Conservation (phyloP, 2,888 invertebrate genomes). For the Cheilosia variabilis region DNA sequence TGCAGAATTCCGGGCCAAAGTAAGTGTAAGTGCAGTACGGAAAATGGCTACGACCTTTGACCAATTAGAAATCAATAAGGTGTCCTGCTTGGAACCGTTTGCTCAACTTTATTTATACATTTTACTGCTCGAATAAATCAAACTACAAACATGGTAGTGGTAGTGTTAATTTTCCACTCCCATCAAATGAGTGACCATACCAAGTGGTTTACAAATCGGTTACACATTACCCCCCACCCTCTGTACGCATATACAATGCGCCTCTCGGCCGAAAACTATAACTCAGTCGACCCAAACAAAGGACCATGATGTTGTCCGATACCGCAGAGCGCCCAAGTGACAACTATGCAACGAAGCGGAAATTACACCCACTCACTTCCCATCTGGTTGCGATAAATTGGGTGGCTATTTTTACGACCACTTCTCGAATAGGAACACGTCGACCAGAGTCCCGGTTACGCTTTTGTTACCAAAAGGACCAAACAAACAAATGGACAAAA, state of each 20-base stretch:
- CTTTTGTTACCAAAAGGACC: conserved; percentile 14
- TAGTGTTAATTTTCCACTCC: neutral
- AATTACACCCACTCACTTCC: conserved; percentile 46
- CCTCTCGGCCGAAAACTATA: conserved; percentile 27
- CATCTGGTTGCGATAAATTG: conserved; percentile 42
- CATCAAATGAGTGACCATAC: conserved; percentile 9
- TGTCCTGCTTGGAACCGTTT: too few relatives aligned
- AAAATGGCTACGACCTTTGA: too few relatives aligned
- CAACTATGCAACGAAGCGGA: conserved; percentile 36
- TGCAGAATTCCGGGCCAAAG: too few relatives aligned
- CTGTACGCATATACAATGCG: neutral
- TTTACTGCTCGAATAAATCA: neutral
- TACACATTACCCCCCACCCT: conserved; percentile 13
- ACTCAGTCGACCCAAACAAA: conserved; percentile 40
- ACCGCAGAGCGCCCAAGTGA: conserved; percentile 37
- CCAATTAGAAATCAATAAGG: too few relatives aligned
- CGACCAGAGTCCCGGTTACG: conserved; percentile 47
- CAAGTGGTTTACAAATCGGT: conserved; percentile 23
- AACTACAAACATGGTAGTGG: neutral
- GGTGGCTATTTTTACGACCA: conserved; percentile 35
- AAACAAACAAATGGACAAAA: conserved; percentile 16
- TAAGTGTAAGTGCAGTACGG: too few relatives aligned
- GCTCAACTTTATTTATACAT: neutral
- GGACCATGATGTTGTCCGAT: conserved; percentile 24
- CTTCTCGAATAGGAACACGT: conserved; percentile 40